A percentile compares a stretch with the other conserved stretches of the same genome.
These are phyloP conservation scores for Procavia capensis DNA, from an alignment of 2,113 vertebrate genomes.

Conservation along the genomic window DNA sequence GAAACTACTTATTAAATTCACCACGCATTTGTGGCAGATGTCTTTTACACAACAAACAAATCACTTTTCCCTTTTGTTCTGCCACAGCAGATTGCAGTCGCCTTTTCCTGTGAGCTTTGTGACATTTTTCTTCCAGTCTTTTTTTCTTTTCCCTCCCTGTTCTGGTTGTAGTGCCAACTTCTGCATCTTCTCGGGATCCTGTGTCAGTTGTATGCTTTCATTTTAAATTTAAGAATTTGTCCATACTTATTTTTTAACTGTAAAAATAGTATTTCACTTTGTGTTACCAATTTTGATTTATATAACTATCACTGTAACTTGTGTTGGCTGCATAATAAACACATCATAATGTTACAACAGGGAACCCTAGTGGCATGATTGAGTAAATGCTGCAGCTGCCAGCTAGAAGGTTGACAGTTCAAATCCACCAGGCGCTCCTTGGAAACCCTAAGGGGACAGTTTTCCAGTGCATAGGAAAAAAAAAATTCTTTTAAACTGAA, in stretches of 20 bases:
- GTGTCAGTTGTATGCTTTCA: neutral
- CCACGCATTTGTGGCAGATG: neutral
- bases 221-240: slow-evolving; percentile 43
- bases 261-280: neutral
- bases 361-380: too few relatives aligned
- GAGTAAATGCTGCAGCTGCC: too few relatives aligned
- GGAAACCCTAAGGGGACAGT: too few relatives aligned
- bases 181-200: neutral
- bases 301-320: neutral
- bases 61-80: neutral
- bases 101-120: neutral
- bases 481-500: neutral
- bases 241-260: slow-evolving; percentile 4
- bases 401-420: too few relatives aligned
- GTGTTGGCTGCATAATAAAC: neutral
- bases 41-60: neutral
- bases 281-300: neutral
- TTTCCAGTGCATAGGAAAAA: neutral
- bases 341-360: neutral
- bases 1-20: neutral
- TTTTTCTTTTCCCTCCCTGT: neutral
- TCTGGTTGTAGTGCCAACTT: neutral
- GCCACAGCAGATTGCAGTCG: neutral
- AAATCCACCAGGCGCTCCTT: too few relatives aligned
- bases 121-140: neutral